phyloP scores from a whole-genome alignment of 2,797 vertebrate genomes.

The Onychomys leucogaster region DNA sequence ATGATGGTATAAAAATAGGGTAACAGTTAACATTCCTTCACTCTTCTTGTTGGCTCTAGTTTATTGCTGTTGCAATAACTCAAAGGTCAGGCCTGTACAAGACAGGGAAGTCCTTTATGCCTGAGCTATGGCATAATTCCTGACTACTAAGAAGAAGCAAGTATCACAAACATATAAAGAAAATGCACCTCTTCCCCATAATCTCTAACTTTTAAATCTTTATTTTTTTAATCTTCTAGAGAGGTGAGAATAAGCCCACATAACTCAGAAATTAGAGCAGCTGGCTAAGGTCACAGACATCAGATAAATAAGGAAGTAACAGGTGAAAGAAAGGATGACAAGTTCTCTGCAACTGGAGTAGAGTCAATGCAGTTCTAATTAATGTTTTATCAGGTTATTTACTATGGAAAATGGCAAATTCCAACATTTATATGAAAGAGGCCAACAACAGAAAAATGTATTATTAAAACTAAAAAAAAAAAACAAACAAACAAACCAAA shows the following conservation, averaged over 20 bases:
- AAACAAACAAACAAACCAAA: no score
- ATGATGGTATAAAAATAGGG: neutral
- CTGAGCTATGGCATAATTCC: neutral
- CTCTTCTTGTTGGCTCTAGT: neutral
- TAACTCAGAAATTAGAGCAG: neutral
- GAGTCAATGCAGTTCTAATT: neutral
- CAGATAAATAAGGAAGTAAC: neutral
- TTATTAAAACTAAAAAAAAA: neutral
- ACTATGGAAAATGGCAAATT: slow-evolving; percentile 27
- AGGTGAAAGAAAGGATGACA: neutral
- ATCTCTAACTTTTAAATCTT: neutral
- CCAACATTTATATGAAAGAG: neutral
- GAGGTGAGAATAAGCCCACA: neutral
- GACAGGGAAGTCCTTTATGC: neutral
- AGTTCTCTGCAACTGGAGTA: neutral
- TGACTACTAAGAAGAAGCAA: slow-evolving; percentile 46
- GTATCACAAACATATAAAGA: neutral
- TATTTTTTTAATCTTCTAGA: neutral
- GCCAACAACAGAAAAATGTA: slow-evolving; percentile 24
- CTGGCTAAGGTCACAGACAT: neutral
- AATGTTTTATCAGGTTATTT: neutral
- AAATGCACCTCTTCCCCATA: neutral
- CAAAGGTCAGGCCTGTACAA: neutral
- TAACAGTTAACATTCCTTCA: slow-evolving; percentile 6
- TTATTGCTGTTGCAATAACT: neutral